phyloP scores from a whole-genome alignment of 2,888 invertebrate species.

The Ochropleura plecta region DNA sequence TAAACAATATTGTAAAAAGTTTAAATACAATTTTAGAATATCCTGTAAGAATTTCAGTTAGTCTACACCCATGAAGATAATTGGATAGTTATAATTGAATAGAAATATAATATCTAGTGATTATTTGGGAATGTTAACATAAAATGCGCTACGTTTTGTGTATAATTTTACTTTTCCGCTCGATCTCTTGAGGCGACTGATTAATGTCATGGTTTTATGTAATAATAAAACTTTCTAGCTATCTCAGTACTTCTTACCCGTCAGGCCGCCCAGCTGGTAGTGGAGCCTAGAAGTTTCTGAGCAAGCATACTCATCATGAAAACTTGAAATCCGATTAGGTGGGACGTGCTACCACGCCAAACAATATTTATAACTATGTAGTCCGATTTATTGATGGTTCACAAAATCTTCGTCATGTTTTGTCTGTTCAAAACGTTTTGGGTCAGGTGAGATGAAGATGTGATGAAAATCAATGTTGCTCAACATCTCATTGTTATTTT shows the following conservation, averaged over 20 bases:
- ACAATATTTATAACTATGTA: not conserved
- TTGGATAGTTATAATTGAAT: slow-evolving; percentile 52
- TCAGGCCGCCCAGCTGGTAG: not conserved
- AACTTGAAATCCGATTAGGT: not conserved
- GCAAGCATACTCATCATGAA: not conserved
- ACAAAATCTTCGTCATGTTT: not conserved
- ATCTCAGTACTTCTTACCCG: not conserved
- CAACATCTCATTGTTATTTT: not conserved
- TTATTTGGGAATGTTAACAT: slow-evolving; percentile 81
- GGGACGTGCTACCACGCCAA: not conserved
- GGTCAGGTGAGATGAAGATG: too few species aligned
- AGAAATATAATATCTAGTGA: slow-evolving; percentile 69
- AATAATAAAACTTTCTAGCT: slow-evolving; percentile 7
- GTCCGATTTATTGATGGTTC: not conserved
- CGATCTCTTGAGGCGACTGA: slow-evolving; percentile 39
- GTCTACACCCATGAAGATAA: slow-evolving; percentile 29
- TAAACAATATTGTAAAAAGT: slow-evolving; percentile 25
- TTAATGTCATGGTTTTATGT: slow-evolving; percentile 32
- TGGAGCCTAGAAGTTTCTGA: not conserved
- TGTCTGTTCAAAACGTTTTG: not conserved
- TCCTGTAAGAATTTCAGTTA: slow-evolving; percentile 30
- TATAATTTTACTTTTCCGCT: slow-evolving; percentile 55
- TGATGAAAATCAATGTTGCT: not conserved
- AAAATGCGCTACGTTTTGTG: slow-evolving; percentile 75
- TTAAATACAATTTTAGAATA: slow-evolving; percentile 4